A percentile compares a stretch with the other conserved stretches of the same genome.
These are phyloP conservation scores for Periophthalmus magnuspinnatus DNA, from an alignment of 2,797 vertebrate genomes.

Conservation along the genomic window DNA sequence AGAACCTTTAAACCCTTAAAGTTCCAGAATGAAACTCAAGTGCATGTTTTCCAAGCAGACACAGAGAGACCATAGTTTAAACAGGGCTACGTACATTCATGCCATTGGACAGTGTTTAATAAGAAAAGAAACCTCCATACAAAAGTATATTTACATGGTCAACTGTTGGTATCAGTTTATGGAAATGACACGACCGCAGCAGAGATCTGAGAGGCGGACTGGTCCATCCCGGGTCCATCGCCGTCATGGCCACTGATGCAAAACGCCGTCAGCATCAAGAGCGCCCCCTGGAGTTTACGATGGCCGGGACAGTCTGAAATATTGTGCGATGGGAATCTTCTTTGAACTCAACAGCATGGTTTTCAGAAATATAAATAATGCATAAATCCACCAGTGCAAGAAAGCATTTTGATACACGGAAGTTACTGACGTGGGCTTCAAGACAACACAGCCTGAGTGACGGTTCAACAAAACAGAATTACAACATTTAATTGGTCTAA, in stretches of 20 bases:
- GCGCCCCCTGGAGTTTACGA: slow-evolving; percentile 8
- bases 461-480: slow-evolving; percentile 40
- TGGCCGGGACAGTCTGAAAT: slow-evolving; percentile 19
- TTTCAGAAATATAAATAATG: slow-evolving; percentile 65
- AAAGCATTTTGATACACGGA: slow-evolving; percentile 50
- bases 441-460: slow-evolving; percentile 58
- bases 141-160: slow-evolving; percentile 81
- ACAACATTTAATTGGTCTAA: slow-evolving; percentile 29
- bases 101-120: slow-evolving; percentile 79
- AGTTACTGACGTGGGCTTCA: slow-evolving; percentile 44
- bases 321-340: slow-evolving; percentile 29
- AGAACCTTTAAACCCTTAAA: slow-evolving; percentile 7
- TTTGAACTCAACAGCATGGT: slow-evolving; percentile 39
- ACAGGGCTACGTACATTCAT: slow-evolving; percentile 55
- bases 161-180: slow-evolving; percentile 67
- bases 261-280: slow-evolving; percentile 37
- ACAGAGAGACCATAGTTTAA: slow-evolving; percentile 28
- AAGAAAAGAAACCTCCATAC: slow-evolving; percentile 72
- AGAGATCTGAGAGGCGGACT: slow-evolving; percentile 40
- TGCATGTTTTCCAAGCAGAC: slow-evolving; percentile 16
- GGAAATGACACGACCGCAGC: slow-evolving; percentile 61
- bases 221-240: slow-evolving; percentile 37
- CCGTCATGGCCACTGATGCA: slow-evolving; percentile 31
- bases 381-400: slow-evolving; percentile 62
- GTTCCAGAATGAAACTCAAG: no score